Percentiles rank a stretch among this genome's conserved stretches.
phyloP scores from a whole-genome alignment of 2,797 vertebrate species.

The Urosaurus nigricauda region DNA sequence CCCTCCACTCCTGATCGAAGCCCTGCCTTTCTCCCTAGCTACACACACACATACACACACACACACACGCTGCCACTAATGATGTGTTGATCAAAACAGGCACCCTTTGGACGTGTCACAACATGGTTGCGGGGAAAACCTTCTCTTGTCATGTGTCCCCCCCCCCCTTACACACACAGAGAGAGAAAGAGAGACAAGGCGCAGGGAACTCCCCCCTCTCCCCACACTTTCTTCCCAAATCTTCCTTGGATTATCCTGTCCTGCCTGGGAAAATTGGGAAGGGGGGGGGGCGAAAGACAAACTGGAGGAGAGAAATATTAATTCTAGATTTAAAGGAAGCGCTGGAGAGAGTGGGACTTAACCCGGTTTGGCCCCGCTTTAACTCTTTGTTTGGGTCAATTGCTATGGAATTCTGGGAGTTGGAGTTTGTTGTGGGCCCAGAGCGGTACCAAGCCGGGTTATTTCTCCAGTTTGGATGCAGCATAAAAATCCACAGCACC shows the following conservation, averaged over 20 bases:
- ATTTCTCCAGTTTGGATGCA: too few relatives aligned
- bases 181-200: neutral
- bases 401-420: too few relatives aligned
- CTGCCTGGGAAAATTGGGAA: neutral
- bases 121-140: conserved; percentile 38
- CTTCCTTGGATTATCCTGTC: conserved; percentile 19
- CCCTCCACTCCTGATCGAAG: conserved; percentile 19
- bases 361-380: too few relatives aligned
- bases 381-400: too few relatives aligned
- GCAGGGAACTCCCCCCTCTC: too few relatives aligned
- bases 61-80: conserved; percentile 57
- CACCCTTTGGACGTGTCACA: conserved; percentile 56
- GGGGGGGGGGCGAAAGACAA: neutral
- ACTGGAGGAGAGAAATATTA: neutral
- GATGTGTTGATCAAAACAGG: conserved; percentile 59
- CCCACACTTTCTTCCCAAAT: neutral
- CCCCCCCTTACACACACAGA: neutral
- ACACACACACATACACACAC: conserved; percentile 25
- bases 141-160: neutral
- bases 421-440: too few relatives aligned
- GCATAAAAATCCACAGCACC: neutral
- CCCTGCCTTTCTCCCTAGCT: conserved; percentile 37
- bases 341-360: too few relatives aligned
- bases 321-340: conserved; percentile 8
- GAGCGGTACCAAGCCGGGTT: too few relatives aligned